Evolutionary conservation across 2,888 invertebrate species (phyloP).

Genomic region (Lepidochrysops patricia): DNA sequence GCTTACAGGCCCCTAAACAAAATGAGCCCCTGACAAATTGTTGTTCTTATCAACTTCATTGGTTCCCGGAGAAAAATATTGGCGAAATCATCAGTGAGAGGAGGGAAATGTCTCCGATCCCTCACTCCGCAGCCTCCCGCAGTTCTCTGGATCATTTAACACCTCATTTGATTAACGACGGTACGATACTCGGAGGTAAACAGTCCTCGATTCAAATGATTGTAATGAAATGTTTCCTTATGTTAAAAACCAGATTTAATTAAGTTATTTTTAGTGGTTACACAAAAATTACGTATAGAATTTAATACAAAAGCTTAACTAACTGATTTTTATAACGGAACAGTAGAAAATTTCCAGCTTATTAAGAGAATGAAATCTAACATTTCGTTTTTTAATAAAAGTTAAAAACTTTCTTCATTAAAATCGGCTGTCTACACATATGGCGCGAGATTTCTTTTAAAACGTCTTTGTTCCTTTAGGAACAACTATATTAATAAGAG

Average conservation of each 20-base stretch:
- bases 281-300: too few species aligned
- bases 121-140: conserved; percentile 35
- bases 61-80: conserved; percentile 51
- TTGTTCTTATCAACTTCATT: conserved; percentile 54
- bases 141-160: conserved; percentile 49
- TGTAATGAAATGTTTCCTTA: too few species aligned
- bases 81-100: conserved; percentile 46
- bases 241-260: too few species aligned
- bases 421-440: conserved; percentile 5
- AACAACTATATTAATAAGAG: conserved; percentile 1
- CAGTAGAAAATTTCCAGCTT: neutral
- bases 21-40: conserved; percentile 56
- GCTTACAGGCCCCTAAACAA: conserved; percentile 35
- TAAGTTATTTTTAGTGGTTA: too few species aligned
- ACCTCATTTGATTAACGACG: conserved; percentile 57
- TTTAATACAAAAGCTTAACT: neutral
- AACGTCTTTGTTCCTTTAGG: neutral
- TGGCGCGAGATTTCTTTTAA: conserved; percentile 6
- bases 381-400: conserved; percentile 1
- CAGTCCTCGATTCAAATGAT: too few species aligned
- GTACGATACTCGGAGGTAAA: neutral
- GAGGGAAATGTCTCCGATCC: conserved; percentile 44
- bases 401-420: conserved; percentile 10
- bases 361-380: conserved; percentile 2
- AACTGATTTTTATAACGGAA: neutral